A percentile compares a stretch with the other conserved stretches of the same genome.
These are phyloP conservation scores for Cydia fagiglandana DNA, from an alignment of 1,140 invertebrate species.

Conservation along the genomic window DNA sequence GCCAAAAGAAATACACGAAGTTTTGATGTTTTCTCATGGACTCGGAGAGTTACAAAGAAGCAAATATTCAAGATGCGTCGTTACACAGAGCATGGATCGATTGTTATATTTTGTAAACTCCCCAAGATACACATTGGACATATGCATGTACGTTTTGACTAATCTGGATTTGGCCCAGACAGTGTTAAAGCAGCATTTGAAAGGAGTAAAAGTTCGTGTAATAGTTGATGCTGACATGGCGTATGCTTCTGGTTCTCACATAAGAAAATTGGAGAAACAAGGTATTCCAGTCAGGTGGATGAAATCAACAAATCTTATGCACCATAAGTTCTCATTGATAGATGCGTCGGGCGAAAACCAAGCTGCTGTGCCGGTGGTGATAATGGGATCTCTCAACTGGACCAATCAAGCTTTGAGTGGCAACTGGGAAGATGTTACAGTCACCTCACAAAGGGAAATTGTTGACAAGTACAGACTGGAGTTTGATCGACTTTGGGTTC, in stretches of 20 bases:
- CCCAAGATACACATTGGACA: slow-evolving; percentile 56
- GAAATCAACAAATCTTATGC: slow-evolving; percentile 70
- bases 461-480: slow-evolving; percentile 57
- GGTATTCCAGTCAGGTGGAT: slow-evolving; percentile 68
- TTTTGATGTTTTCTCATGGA: slow-evolving; percentile 61
- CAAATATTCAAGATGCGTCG: slow-evolving; percentile 59
- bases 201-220: slow-evolving; percentile 61
- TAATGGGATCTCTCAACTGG: slow-evolving; percentile 71
- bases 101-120: slow-evolving; percentile 57
- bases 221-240: slow-evolving; percentile 74
- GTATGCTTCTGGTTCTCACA: slow-evolving; percentile 53
- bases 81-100: slow-evolving; percentile 58
- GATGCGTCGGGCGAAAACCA: slow-evolving; percentile 46
- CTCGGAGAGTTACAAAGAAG: slow-evolving; percentile 50
- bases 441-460: slow-evolving; percentile 63
- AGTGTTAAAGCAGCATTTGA: slow-evolving; percentile 55
- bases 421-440: slow-evolving; percentile 68
- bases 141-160: slow-evolving; percentile 70
- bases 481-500: slow-evolving; percentile 68
- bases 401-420: slow-evolving; percentile 66
- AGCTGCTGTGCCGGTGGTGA: slow-evolving; percentile 48
- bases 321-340: slow-evolving; percentile 70
- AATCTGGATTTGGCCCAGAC: slow-evolving; percentile 59
- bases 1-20: slow-evolving; percentile 60
- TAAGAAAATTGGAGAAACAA: slow-evolving; percentile 57